These are phyloP conservation scores for Mycalesis mineus DNA, from an alignment of 2,888 invertebrate species.

Conservation along the genomic window DNA sequence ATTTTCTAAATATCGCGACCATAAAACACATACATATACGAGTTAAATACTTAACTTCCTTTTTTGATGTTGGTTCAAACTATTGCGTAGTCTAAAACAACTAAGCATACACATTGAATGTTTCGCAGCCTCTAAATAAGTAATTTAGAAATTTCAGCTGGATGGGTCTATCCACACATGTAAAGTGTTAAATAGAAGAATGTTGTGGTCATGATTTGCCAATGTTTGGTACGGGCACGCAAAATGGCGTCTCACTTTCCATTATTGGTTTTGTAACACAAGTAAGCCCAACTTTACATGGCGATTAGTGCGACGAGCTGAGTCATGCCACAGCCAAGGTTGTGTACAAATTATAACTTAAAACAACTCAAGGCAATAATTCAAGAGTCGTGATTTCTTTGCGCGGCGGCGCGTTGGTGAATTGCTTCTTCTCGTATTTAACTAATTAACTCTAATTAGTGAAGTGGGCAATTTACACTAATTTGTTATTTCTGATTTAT, in stretches of 20 bases:
- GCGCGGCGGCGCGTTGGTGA: slow-evolving; percentile 1
- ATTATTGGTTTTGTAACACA: slow-evolving; percentile 33
- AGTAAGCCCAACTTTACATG: slow-evolving; percentile 34
- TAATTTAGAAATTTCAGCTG: neutral
- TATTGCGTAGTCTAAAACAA: too few relatives aligned
- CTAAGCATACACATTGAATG: too few relatives aligned
- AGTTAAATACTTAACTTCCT: too few relatives aligned
- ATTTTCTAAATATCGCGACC: too few relatives aligned
- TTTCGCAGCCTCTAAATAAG: too few relatives aligned
- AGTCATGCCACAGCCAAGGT: slow-evolving; percentile 42
- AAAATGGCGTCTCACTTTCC: slow-evolving; percentile 25
- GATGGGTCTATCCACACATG: neutral
- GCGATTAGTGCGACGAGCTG: slow-evolving; percentile 36
- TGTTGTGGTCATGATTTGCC: neutral
- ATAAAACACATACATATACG: too few relatives aligned
- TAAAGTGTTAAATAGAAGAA: neutral
- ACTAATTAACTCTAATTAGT: slow-evolving; percentile 6
- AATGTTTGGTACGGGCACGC: slow-evolving; percentile 1
- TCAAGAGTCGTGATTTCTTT: slow-evolving; percentile 29
- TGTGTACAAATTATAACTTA: slow-evolving; percentile 39
- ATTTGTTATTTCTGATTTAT: neutral
- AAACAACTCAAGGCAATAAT: slow-evolving; percentile 37
- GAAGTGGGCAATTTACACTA: neutral
- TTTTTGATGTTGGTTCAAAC: too few relatives aligned
- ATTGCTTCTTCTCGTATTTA: slow-evolving; percentile 9